Conservation (phyloP, 2,888 invertebrate species). For the Limnephilus lunatus region DNA sequence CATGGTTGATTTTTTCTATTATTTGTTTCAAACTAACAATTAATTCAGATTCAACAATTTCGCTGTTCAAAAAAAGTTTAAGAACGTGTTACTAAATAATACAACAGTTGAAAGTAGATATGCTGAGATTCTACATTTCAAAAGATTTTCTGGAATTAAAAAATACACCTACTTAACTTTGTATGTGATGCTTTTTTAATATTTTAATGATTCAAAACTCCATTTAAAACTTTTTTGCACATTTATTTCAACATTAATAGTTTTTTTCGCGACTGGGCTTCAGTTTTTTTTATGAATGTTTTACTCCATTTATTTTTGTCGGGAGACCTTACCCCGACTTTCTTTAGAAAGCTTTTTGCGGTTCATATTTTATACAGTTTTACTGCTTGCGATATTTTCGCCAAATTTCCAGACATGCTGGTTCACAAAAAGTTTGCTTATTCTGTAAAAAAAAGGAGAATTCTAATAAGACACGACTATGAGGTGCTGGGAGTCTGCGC, state of each 20-base stretch:
- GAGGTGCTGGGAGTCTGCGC: no score
- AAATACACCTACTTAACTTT: background rate
- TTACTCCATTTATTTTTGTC: background rate
- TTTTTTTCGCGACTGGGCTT: background rate
- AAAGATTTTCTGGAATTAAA: background rate
- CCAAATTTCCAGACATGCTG: background rate
- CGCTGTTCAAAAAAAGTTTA: background rate
- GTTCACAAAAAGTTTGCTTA: background rate
- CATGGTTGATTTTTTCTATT: background rate
- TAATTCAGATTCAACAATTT: background rate
- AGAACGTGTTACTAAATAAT: background rate
- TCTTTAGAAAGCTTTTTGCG: background rate
- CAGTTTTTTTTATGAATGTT: background rate
- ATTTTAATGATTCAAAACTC: background rate
- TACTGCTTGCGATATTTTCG: background rate
- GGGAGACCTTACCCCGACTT: background rate
- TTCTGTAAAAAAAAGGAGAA: background rate
- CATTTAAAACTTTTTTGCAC: background rate
- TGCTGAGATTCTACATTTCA: background rate
- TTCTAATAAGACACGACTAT: no score
- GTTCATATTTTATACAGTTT: background rate
- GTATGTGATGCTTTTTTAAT: background rate
- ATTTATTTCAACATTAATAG: background rate
- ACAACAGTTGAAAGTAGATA: background rate
- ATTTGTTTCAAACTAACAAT: background rate